Evolutionary conservation across 2,888 invertebrate species (phyloP), one percentile per base, ranked within the genome.

Genomic region (Acanthosepion lycidas): DNA sequence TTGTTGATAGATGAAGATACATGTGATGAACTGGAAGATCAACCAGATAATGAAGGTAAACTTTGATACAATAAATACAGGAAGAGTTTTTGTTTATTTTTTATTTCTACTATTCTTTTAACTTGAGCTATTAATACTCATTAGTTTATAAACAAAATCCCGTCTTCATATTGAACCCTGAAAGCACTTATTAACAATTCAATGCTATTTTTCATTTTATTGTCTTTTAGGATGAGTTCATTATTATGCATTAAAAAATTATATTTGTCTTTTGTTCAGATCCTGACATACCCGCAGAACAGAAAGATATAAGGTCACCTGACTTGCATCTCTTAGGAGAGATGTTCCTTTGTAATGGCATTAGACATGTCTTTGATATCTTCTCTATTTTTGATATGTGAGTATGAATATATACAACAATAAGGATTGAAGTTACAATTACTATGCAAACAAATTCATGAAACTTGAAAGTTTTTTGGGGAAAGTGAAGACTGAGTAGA

Each of bases 341-440:
- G 42, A 42, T 42, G 42, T 42, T 42, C 42, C 42, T 42, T 2
- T 42, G 42, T 42, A 42, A 42, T 42, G 42, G 42, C 42, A 42
- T 42, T 42, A 42, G 42, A 42, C 42, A 42, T 42, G 42, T 42
- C 42, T 97, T 97, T 96, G 97, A 97, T 95, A 95, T 96, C 49
- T 94, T 97, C n/a, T 95, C 97, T 23, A 95, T 97, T 20, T 95
- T 97, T 42, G 96, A 97, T 93, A 97, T 97, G 97, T 97, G 95
- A 96, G 97, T 96, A 91, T 53, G 1, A 59, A 26, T 49, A 92
- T 28, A 33, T 64, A 26, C 18, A 33, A 28, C 15, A 42, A 9
- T 49, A 51, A n/a, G n/a, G n/a, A n/a, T n/a, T n/a, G n/a, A n/a
- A 51, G 6, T 6, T 12, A 51, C 51, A 33, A 33, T 33, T 33